Evolutionary conservation across 2,113 vertebrate species (phyloP).

Genomic region (Callipepla squamata): DNA sequence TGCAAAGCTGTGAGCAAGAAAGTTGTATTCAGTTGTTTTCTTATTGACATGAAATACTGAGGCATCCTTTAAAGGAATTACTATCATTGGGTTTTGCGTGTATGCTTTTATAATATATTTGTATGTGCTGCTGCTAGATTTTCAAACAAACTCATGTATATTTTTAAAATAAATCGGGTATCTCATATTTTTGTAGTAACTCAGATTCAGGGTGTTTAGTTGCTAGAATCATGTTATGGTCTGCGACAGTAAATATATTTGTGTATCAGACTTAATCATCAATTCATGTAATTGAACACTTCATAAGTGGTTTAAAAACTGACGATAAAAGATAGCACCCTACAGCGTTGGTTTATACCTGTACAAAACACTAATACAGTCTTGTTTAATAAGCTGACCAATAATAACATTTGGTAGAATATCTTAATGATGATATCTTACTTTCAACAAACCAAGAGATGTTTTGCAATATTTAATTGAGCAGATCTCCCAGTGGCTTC

Average conservation of each 20-base stretch:
- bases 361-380: slow-evolving; percentile 31
- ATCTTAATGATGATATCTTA: slow-evolving; percentile 61
- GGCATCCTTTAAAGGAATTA: background rate
- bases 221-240: background rate
- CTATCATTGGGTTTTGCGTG: background rate
- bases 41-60: background rate
- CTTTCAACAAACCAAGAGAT: slow-evolving; percentile 67
- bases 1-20: background rate
- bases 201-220: background rate
- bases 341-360: slow-evolving; percentile 43
- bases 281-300: slow-evolving; percentile 43
- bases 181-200: background rate
- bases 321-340: slow-evolving; percentile 49
- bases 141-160: background rate
- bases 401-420: slow-evolving; percentile 61
- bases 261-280: background rate
- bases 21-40: slow-evolving; percentile 5
- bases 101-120: background rate
- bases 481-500: slow-evolving; percentile 42
- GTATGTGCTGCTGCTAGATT: background rate
- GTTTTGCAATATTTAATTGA: slow-evolving; percentile 60
- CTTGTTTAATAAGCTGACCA: slow-evolving; percentile 65
- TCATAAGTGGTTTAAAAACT: slow-evolving; percentile 36
- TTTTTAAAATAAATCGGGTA: background rate
- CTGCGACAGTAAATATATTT: slow-evolving; percentile 5